These are phyloP conservation scores for Lota lota DNA, from an alignment of 2,113 vertebrate species.

Conservation along the genomic window DNA sequence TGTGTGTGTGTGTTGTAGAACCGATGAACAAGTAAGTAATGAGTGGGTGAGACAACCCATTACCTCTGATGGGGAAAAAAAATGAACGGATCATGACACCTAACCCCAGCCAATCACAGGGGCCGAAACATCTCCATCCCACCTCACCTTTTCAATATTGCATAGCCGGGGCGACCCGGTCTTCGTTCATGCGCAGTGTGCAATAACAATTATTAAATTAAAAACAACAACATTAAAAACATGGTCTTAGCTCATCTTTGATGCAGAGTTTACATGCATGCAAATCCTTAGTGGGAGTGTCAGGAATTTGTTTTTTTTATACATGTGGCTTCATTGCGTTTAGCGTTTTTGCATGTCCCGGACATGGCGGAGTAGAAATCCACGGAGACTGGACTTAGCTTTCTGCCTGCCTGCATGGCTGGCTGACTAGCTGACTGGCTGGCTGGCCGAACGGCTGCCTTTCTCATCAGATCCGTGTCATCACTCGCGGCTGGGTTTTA, in stretches of 20 bases:
- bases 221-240: no score
- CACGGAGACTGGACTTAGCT: slow-evolving; percentile 65
- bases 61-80: slow-evolving; percentile 55
- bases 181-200: slow-evolving; percentile 53
- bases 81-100: slow-evolving; percentile 81
- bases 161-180: slow-evolving; percentile 81
- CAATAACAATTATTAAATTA: no score
- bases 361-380: slow-evolving; percentile 58
- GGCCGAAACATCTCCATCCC: slow-evolving; percentile 85
- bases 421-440: slow-evolving; percentile 19
- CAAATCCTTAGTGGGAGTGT: no score
- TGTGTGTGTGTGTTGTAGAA: neutral
- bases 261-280: no score
- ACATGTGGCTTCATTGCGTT: no score
- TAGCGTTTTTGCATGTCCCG: no score
- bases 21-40: slow-evolving; percentile 80
- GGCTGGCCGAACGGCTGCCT: slow-evolving; percentile 66
- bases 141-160: slow-evolving; percentile 87
- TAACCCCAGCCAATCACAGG: slow-evolving; percentile 86
- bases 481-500: slow-evolving; percentile 79
- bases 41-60: slow-evolving; percentile 80
- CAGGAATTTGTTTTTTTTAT: no score
- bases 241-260: no score
- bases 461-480: slow-evolving; percentile 88
- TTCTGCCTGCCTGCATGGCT: slow-evolving; percentile 60